Evolutionary conservation across 2,797 vertebrate genomes (phyloP).

Genomic region (Eupleurogrammus muticus): DNA sequence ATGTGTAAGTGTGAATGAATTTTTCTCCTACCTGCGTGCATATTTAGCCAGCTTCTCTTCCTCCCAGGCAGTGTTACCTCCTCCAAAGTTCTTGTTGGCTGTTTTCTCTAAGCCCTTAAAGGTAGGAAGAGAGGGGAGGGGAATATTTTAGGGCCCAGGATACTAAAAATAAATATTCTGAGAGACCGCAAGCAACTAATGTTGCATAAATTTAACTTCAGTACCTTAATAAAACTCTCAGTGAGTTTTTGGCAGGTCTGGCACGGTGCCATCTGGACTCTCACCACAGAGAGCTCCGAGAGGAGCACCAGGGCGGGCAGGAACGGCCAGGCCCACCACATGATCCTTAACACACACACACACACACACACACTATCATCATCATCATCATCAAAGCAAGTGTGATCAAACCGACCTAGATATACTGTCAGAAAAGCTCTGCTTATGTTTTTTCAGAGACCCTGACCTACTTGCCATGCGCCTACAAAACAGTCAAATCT

Average conservation of each 20-base stretch:
- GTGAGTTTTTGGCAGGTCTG: conserved; percentile 90
- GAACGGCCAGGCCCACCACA: conserved; percentile 78
- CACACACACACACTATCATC: conserved; percentile 6
- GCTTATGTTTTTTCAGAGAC: not conserved
- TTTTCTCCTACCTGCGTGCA: conserved; percentile 87
- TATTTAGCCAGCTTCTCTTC: conserved; percentile 97
- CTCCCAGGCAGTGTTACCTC: conserved; percentile 98
- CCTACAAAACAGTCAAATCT: no score
- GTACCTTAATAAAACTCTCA: conserved; percentile 91
- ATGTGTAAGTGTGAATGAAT: not conserved
- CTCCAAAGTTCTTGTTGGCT: conserved; percentile 94
- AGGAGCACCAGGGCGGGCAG: conserved; percentile 79
- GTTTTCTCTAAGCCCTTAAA: conserved; percentile 93
- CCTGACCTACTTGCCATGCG: not conserved
- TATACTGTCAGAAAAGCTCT: not conserved
- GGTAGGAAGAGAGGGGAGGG: no score
- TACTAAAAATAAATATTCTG: not conserved
- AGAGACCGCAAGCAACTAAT: not conserved
- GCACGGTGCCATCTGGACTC: conserved; percentile 87
- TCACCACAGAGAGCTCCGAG: conserved; percentile 77
- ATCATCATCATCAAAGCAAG: not conserved
- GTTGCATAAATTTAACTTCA: not conserved
- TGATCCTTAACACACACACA: conserved; percentile 61
- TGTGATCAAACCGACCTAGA: not conserved
- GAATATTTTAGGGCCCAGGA: not conserved